Evolutionary conservation across 2,888 invertebrate genomes (phyloP).

Genomic region (Brassicogethes aeneus): DNA sequence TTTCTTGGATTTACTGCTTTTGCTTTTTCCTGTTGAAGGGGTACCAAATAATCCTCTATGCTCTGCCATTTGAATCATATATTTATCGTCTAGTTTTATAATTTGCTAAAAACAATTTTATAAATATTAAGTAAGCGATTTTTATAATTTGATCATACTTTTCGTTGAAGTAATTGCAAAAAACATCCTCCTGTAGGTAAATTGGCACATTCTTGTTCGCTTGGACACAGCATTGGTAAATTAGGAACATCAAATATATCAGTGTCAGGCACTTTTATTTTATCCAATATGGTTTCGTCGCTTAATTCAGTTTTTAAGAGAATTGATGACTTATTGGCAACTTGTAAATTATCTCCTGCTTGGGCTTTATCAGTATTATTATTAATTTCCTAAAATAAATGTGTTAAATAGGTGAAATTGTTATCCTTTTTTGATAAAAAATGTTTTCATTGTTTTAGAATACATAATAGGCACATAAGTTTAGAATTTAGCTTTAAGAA

Average conservation of each 20-base stretch:
- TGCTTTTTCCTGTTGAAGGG: slow-evolving; percentile 33
- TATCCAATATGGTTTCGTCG: slow-evolving; percentile 21
- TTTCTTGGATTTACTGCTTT: slow-evolving; percentile 36
- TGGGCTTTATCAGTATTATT: slow-evolving; percentile 25
- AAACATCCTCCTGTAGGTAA: slow-evolving; percentile 53
- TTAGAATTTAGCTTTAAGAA: too few relatives aligned
- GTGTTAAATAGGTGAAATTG: too few relatives aligned
- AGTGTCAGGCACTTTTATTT: slow-evolving; percentile 48
- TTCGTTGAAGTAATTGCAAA: slow-evolving; percentile 57
- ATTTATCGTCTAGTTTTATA: slow-evolving; percentile 69
- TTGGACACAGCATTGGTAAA: slow-evolving; percentile 51
- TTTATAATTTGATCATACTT: slow-evolving; percentile 44
- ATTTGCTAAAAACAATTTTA: slow-evolving; percentile 47
- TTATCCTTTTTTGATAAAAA: too few relatives aligned
- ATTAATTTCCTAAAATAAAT: slow-evolving; percentile 25
- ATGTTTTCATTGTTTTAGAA: too few relatives aligned
- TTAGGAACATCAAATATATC: slow-evolving; percentile 59
- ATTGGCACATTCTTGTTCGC: slow-evolving; percentile 42
- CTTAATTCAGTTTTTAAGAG: slow-evolving; percentile 2
- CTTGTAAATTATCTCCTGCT: background rate
- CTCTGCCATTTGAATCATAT: slow-evolving; percentile 77
- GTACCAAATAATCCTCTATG: slow-evolving; percentile 63
- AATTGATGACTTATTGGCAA: slow-evolving; percentile 10
- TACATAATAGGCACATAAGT: too few relatives aligned
- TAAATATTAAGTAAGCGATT: background rate